Percentiles rank a stretch among this genome's conserved stretches.
Conservation (phyloP, 1,140 invertebrate species). For the Pogonus chalceus region DNA sequence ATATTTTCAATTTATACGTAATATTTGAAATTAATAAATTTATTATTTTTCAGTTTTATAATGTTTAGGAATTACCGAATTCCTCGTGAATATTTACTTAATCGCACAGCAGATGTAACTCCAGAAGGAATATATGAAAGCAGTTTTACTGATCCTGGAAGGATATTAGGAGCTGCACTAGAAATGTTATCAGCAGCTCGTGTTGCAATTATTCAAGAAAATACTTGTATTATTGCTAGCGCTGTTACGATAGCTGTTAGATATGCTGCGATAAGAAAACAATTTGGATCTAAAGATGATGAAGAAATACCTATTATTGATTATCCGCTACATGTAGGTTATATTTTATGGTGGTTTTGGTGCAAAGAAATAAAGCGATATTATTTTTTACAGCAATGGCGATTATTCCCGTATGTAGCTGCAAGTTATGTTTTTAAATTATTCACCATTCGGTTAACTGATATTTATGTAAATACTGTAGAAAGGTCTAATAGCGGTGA, state of each 20-base stretch:
- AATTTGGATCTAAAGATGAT: constrained; percentile 67
- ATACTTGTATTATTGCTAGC: constrained; percentile 58
- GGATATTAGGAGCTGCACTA: constrained; percentile 68
- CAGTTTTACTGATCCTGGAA: constrained; percentile 63
- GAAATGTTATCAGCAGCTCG: constrained; percentile 79
- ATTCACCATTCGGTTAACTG: constrained; percentile 47
- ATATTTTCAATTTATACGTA: not conserved
- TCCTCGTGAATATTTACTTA: constrained; percentile 76
- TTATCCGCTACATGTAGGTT: constrained; percentile 74
- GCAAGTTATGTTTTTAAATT: constrained; percentile 67
- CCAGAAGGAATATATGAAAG: constrained; percentile 74
- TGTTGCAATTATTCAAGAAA: constrained; percentile 64
- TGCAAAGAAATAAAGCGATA: not conserved
- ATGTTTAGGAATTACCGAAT: constrained; percentile 81
- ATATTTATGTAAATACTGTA: constrained; percentile 26
- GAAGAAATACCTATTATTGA: constrained; percentile 78
- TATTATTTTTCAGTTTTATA: constrained; percentile 54
- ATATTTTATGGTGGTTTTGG: not conserved
- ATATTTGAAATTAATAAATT: not conserved
- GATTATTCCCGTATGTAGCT: constrained; percentile 83
- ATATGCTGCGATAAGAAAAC: constrained; percentile 80
- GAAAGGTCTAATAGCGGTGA: constrained; percentile 19
- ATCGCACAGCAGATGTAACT: constrained; percentile 81
- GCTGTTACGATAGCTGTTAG: constrained; percentile 78
- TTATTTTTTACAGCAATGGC: constrained; percentile 63